Base-by-base conservation (phyloP, 2,113 vertebrate species). In the Python bivittatus region DNA sequence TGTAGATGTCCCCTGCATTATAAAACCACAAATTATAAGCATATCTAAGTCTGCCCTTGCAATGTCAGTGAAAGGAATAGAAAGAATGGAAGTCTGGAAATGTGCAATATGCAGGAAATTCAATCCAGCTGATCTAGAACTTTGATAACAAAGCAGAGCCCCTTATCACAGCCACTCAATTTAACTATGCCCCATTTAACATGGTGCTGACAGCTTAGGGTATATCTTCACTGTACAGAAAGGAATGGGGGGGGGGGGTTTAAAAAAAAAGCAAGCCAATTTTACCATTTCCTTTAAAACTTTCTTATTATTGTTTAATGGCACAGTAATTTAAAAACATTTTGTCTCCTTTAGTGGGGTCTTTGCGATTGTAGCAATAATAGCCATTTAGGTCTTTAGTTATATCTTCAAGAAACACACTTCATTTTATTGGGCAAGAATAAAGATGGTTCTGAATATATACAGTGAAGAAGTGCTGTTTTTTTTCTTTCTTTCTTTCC, bases 91-190 rank as follows among this genome's bases (percentile, higher is more conserved):
- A 52, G 93, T 96, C 95, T 97, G 95, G 97, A 97, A 97, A 97
- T 97, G 97, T 96, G 97, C 98, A 98, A 97, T 98, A 98, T 98
- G 98, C 97, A 96, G 97, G 98, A 98, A 99, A 99, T 98, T 98
- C 98, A 98, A 98, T 98, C 98, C 98, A 93, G 44, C 97, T 98
- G 99, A 99, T 99, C 97, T 97, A 96, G 97, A 97, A 97, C 97
- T 97, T 94, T 92, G 98, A 99, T 99, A 99, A 97, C 97, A 95
- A 88, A 85, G 97, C 97, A 94, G 96, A 98, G 97, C 94, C 95
- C 95, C 97, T 99, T 99, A 99, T 99, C 99, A 94, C 95, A 97
- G 97, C 93, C 98, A 97, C 97, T 98, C 97, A 97, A 94, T 98
- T 98, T 98, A 98, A 98, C 98, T 98, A 97, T 97, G 96, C 93